Evolutionary conservation across 2,113 vertebrate genomes (phyloP), one percentile per base, ranked within the genome.

Genomic region (Scatophagus argus): DNA sequence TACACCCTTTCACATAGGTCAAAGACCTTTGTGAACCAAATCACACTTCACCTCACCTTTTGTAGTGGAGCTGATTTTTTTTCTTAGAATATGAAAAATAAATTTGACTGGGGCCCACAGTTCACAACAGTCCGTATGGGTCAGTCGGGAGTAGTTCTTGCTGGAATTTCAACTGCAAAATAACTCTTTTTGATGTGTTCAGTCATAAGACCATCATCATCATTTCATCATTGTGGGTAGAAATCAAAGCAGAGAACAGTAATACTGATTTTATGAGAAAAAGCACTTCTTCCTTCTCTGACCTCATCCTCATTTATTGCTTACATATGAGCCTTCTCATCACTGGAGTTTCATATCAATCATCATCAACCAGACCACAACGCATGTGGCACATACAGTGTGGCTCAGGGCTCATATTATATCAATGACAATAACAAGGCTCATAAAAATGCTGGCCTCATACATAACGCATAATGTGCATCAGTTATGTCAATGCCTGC

Each of bases 361-460:
- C 73, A 64, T 52, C 62, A 62, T 82, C 49, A 51, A 73, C 71
- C 69, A 77, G 69, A 85, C 59, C 61, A 47, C 58, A 23, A 36
- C 38, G 67, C 60, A 75, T 44, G 71, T 86, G 83, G 56, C 83
- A 81, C 59, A 65, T n/a, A 36, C 44, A 55, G 31, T 8, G n/a
- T 11, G 9, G 32, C 76, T 76, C 68, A 72, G 82, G 46, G 68
- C 68, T 63, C 77, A 64, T 71, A 88, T 88, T 90, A 86, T 87
- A 90, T 93, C 86, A 82, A 80, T 88, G 81, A 81, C 87, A 87
- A 77, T 78, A 88, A 88, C 81, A 74, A 74, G 83, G 39, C 75
- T 88, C 77, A 82, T 81, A 62, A 70, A 71, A 70, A 71, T 62
- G 60, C 84, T 11, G 47, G 60, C 39, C 41, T 54, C 54, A 81